phyloP scores from a whole-genome alignment of 2,888 invertebrate genomes.

The Xylocampa areola region DNA sequence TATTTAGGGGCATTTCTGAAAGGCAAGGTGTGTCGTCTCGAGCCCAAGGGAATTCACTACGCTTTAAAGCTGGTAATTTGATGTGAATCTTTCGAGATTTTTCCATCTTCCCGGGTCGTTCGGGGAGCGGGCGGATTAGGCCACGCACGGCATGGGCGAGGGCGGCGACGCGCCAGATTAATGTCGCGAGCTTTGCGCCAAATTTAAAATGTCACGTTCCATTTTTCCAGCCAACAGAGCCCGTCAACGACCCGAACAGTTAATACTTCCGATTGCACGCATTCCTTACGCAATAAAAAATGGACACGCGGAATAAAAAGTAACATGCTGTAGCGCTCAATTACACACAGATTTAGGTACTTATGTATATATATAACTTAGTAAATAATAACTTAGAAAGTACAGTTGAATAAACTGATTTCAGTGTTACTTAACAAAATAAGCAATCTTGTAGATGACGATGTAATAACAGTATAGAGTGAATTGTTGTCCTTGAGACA shows the following conservation, averaged over 20 bases:
- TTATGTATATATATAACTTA: conserved; percentile 25
- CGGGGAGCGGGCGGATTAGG: conserved; percentile 85
- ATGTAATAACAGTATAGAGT: conserved; percentile 62
- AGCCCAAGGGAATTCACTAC: conserved; percentile 84
- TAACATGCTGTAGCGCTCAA: conserved; percentile 15
- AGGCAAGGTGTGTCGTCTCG: conserved; percentile 86
- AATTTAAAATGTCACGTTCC: conserved; percentile 88
- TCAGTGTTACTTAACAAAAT: conserved; percentile 54
- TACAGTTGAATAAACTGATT: conserved; percentile 40
- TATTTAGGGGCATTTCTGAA: conserved; percentile 86
- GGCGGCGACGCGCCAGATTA: conserved; percentile 87
- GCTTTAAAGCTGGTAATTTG: conserved; percentile 89
- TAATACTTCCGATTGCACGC: conserved; percentile 75
- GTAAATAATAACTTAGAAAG: conserved; percentile 24
- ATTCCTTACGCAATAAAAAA: conserved; percentile 64
- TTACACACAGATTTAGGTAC: conserved; percentile 23
- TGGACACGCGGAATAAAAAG: conserved; percentile 36
- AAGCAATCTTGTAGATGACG: conserved; percentile 62
- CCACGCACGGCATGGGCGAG: conserved; percentile 83
- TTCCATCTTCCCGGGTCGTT: conserved; percentile 86
- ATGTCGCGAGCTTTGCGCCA: conserved; percentile 87
- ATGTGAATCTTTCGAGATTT: conserved; percentile 88
- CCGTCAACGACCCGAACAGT: conserved; percentile 76
- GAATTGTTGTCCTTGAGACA: conserved; percentile 69
- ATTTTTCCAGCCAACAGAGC: conserved; percentile 85